Base-by-base conservation (phyloP, 2,888 invertebrate genomes). In the Diarsia dahlii region DNA sequence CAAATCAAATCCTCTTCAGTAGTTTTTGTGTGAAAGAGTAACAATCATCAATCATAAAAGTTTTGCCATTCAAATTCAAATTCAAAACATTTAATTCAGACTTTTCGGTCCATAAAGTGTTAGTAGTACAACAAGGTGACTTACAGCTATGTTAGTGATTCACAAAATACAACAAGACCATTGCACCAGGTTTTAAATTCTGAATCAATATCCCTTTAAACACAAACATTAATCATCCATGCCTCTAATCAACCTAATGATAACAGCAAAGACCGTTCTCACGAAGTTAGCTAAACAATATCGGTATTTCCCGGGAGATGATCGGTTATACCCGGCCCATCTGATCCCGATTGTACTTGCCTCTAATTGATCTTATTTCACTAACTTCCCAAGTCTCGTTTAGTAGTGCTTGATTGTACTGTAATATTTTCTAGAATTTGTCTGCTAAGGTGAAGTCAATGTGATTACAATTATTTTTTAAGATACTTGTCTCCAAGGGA, bases 301-400 rank as follows among this genome's bases (percentile, higher is more conserved):
- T 74, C 62, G 67, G 64, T 74, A 86, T 77, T 84, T 87, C 87
- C 88, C 88, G 52, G 15, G 84, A 82, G 80, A 80, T 67, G 69
- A 72, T 78, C 74, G 71, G 67, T 68, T 79, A 73, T 58, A 63
- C 60, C 71, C 71, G 39, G 67, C 66, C 80, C 70, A 73, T 72
- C 77, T 85, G 87, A 88, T 85, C 78, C 56, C 67, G 71, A 69
- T 71, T 80, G 66, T 78, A 84, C 85, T 86, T 82, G 78, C 79
- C 86, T 90, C 88, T 91, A 91, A 93, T 91, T 92, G 91, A 92
- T 91, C 90, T 89, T 91, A 92, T 92, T 91, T 92, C 87, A 91
- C 89, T 85, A 89, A 90, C 84, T 90, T 90, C 73, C 80, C 74
- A 85, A 75, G 75, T 66, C 54, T 62, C 34, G 39, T 52, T 79